Evolutionary conservation across 2,797 vertebrate genomes (phyloP).

Genomic region (Scolopax bukidnonensis): DNA sequence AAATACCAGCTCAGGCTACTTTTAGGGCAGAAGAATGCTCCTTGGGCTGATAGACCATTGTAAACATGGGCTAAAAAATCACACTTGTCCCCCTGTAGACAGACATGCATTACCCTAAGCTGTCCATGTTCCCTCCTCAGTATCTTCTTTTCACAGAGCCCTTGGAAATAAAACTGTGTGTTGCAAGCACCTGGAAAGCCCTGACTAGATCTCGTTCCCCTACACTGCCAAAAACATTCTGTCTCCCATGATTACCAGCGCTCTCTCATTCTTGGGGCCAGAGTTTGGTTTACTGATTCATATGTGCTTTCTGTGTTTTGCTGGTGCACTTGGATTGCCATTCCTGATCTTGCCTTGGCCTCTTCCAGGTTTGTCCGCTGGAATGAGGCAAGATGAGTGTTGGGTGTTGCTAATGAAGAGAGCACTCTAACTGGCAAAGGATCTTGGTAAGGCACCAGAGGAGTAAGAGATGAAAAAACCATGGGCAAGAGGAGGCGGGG

Average conservation of each 20-base stretch:
- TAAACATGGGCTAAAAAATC: not conserved
- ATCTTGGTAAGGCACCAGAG: not conserved
- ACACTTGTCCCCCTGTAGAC: not conserved
- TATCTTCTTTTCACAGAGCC: not conserved
- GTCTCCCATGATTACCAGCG: not conserved
- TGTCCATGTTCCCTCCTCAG: not conserved
- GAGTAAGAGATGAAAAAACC: not conserved
- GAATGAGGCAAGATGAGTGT: not conserved
- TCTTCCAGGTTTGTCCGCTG: not conserved
- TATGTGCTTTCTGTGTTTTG: not conserved
- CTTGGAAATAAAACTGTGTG: not conserved
- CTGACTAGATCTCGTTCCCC: not conserved
- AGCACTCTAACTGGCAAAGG: not conserved
- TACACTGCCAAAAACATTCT: not conserved
- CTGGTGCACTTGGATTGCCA: not conserved
- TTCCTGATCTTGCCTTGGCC: not conserved
- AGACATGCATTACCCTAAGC: not conserved
- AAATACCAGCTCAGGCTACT: not conserved
- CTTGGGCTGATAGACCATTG: not conserved
- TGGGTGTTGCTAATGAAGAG: not conserved
- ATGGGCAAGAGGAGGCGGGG: not conserved
- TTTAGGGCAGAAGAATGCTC: not conserved
- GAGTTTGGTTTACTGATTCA: not conserved
- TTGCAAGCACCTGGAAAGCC: conserved; percentile 7
- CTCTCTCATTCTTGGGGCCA: not conserved